Conservation (phyloP, 2,888 invertebrate genomes). For the Copidosoma aretas region DNA sequence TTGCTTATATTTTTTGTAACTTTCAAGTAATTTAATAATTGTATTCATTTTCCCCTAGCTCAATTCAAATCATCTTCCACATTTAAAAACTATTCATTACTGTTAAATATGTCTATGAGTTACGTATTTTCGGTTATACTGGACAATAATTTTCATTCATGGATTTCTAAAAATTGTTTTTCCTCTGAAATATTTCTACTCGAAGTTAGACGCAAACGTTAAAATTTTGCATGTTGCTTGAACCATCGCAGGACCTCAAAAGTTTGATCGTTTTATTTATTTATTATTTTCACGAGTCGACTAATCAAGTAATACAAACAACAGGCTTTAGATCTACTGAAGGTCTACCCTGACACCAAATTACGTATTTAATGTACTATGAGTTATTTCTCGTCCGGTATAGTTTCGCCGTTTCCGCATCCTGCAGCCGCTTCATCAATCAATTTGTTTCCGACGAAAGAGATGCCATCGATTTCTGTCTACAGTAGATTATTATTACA, state of each 20-base stretch:
- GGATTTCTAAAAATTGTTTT: conserved; percentile 35
- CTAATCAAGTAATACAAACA: conserved; percentile 60
- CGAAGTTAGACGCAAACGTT: conserved; percentile 22
- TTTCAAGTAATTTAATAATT: conserved; percentile 21
- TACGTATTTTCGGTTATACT: conserved; percentile 44
- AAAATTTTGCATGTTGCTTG: conserved; percentile 27
- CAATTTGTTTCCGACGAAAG: no score
- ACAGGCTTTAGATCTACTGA: conserved; percentile 60
- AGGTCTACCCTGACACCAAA: conserved; percentile 84
- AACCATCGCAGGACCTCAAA: conserved; percentile 20
- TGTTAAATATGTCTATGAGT: conserved; percentile 41
- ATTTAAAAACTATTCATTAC: conserved; percentile 39
- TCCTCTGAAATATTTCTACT: conserved; percentile 36
- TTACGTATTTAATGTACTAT: conserved; percentile 84
- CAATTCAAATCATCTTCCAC: conserved; percentile 29
- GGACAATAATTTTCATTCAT: conserved; percentile 37
- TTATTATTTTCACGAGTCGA: conserved; percentile 32
- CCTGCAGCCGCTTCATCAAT: conserved; percentile 17
- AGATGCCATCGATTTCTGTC: conserved; percentile 1
- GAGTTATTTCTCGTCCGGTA: conserved; percentile 67
- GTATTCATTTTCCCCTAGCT: conserved; percentile 30
- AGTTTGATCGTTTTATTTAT: conserved; percentile 20
- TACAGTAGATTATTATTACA: conserved; percentile 16
- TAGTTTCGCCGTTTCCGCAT: conserved; percentile 41
- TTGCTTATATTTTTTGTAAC: no score